Conservation (phyloP, 2,888 invertebrate genomes). For the Stictocephala bisonia region DNA sequence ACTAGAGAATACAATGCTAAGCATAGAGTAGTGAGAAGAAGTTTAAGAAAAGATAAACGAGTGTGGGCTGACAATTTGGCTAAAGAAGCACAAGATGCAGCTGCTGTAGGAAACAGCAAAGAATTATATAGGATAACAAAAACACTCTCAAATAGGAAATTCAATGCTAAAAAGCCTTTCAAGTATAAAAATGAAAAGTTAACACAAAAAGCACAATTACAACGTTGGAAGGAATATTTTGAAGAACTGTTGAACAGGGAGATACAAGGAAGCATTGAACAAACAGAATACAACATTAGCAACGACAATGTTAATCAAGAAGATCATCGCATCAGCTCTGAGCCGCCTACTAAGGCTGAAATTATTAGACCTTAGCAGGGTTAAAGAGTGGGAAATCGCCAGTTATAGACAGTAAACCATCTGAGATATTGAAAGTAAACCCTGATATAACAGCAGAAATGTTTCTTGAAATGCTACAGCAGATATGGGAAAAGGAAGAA, state of each 20-base stretch:
- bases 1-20: neutral
- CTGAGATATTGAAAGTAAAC: conserved; percentile 14
- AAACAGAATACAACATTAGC: neutral
- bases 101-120: neutral
- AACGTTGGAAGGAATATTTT: conserved; percentile 27
- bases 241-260: conserved; percentile 14
- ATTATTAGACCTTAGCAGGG: neutral
- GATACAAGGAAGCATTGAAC: neutral
- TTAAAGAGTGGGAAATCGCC: conserved; percentile 28
- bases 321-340: neutral
- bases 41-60: conserved; percentile 19
- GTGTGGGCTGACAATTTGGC: conserved; percentile 6
- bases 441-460: conserved; percentile 6
- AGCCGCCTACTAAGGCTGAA: conserved; percentile 3
- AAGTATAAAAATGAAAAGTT: neutral
- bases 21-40: conserved; percentile 24
- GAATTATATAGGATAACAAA: conserved; percentile 8
- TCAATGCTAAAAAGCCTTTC: neutral
- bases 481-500: conserved; percentile 19
- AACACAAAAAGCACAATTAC: neutral
- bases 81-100: conserved; percentile 21
- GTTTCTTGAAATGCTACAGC: neutral
- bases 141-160: conserved; percentile 4
- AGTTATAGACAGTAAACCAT: conserved; percentile 10
- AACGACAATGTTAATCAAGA: neutral